Conservation (phyloP, 2,888 invertebrate species). For the Caenorhabditis sp. region DNA sequence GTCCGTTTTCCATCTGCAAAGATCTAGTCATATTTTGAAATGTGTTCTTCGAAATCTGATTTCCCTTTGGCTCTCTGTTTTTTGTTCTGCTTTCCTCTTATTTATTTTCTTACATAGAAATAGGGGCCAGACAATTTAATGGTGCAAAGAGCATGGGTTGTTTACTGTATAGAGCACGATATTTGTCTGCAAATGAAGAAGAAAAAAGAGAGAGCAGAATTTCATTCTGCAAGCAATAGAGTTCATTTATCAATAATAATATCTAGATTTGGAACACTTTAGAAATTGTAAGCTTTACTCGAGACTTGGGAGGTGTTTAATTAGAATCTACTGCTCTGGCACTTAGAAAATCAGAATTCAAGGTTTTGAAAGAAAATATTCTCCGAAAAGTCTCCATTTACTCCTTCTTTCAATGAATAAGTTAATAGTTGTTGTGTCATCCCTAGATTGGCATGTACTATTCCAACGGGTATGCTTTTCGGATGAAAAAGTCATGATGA, state of each 20-base stretch:
- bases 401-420: not conserved
- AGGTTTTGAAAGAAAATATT: too few relatives aligned
- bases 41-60: not conserved
- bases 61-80: slow-evolving; percentile 5
- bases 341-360: too few relatives aligned
- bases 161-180: not conserved
- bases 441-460: slow-evolving; percentile 3
- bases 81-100: not conserved
- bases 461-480: not conserved
- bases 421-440: not conserved
- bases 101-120: not conserved
- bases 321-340: too few relatives aligned
- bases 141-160: slow-evolving; percentile 17
- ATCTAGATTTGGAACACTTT: not conserved
- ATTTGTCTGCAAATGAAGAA: not conserved
- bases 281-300: not conserved
- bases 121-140: not conserved
- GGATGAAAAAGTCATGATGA: slow-evolving; percentile 10
- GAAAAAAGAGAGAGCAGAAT: not conserved
- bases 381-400: not conserved
- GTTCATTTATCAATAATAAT: not conserved
- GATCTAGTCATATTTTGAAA: slow-evolving; percentile 6
- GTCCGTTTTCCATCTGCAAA: too few relatives aligned
- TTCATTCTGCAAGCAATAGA: slow-evolving; percentile 13
- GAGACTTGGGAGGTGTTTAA: not conserved